phyloP scores from a whole-genome alignment of 2,888 invertebrate species.

The Crocallis elinguaria region DNA sequence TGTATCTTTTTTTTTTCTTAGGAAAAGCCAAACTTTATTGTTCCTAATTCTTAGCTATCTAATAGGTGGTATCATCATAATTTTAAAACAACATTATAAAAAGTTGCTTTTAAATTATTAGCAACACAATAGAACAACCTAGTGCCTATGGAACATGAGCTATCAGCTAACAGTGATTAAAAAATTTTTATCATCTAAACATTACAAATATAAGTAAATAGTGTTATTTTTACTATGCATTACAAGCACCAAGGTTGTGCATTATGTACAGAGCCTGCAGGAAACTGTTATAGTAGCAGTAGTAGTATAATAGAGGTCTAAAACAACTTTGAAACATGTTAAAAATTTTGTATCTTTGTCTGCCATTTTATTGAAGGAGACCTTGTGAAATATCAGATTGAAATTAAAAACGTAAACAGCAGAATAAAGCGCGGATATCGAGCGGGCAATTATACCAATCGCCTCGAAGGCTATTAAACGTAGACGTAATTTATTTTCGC shows the following conservation, averaged over 20 bases:
- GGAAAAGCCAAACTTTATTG: too few species aligned
- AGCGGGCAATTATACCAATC: slow-evolving; percentile 17
- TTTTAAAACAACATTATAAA: too few species aligned
- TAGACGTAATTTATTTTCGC: slow-evolving; percentile 51
- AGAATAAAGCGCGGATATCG: slow-evolving; percentile 18
- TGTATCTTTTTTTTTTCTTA: too few species aligned
- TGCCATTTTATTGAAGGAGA: slow-evolving; percentile 64
- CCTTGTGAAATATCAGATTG: slow-evolving; percentile 44
- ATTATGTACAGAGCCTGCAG: background rate
- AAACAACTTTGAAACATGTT: slow-evolving; percentile 25
- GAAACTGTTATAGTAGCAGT: background rate
- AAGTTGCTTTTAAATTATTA: background rate
- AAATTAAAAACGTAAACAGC: slow-evolving; percentile 10
- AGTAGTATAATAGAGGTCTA: background rate
- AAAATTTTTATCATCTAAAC: background rate
- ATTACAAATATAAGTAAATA: background rate
- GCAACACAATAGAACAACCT: background rate
- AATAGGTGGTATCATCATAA: too few species aligned
- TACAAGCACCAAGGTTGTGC: background rate
- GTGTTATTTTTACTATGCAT: background rate
- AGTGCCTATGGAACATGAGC: background rate
- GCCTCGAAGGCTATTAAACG: slow-evolving; percentile 23
- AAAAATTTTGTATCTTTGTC: slow-evolving; percentile 37
- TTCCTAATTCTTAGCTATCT: too few species aligned
- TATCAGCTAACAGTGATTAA: slow-evolving; percentile 12